Percentiles rank a stretch among this genome's conserved stretches.
phyloP scores from a whole-genome alignment of 2,113 vertebrate species.

The Menidia beryllina region DNA sequence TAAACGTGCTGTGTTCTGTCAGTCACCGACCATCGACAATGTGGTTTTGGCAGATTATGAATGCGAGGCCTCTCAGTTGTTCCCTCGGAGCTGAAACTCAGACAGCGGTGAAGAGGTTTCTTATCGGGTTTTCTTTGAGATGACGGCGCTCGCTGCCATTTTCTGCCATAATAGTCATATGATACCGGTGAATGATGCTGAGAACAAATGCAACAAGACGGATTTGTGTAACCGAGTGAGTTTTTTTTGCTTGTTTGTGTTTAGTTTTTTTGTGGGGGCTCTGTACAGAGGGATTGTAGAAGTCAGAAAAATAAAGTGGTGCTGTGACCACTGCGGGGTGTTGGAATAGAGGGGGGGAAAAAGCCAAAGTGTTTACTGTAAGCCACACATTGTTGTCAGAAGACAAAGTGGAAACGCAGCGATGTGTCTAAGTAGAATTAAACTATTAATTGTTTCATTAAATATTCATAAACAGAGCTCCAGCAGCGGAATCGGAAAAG shows the following conservation, averaged over 20 bases:
- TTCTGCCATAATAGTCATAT: constrained; percentile 27
- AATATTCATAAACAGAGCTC: neutral
- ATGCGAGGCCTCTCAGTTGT: constrained; percentile 30
- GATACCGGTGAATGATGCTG: constrained; percentile 16
- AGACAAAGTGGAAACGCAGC: constrained; percentile 3
- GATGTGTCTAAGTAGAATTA: constrained; percentile 7
- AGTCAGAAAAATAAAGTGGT: constrained; percentile 24
- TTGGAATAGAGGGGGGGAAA: constrained; percentile 20
- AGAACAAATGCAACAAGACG: neutral
- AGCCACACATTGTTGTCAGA: constrained; percentile 18
- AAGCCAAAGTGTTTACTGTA: constrained; percentile 17
- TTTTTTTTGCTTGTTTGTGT: too few species aligned
- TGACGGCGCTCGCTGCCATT: constrained; percentile 32
- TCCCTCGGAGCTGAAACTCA: constrained; percentile 50
- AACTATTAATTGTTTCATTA: constrained; percentile 24
- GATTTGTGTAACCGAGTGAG: constrained; percentile 32
- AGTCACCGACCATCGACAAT: constrained; percentile 45
- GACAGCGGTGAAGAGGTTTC: constrained; percentile 50
- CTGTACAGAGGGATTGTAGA: constrained; percentile 15
- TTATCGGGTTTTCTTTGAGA: constrained; percentile 42
- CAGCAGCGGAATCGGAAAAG: neutral
- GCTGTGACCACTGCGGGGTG: constrained; percentile 20
- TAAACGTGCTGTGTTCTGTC: constrained; percentile 57
- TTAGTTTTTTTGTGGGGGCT: neutral
- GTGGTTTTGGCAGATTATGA: constrained; percentile 53